Base-by-base conservation (phyloP, 2,888 invertebrate genomes). In the Acrobasis consociella region DNA sequence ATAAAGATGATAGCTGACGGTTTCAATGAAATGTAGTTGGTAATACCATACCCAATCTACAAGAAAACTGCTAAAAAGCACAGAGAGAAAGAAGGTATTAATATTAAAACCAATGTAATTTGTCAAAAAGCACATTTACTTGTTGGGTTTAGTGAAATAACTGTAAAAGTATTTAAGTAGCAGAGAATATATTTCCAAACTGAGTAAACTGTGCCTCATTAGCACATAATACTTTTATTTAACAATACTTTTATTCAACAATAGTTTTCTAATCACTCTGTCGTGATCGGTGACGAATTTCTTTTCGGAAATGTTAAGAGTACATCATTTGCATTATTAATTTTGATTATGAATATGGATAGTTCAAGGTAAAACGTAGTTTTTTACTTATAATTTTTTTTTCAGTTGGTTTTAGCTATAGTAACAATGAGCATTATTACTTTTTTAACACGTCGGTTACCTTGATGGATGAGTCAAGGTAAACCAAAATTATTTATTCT, bases 141-240 rank as follows among this genome's bases (percentile, higher is more conserved):
- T n/a, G 13, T 13, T n/a, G 5, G 13, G n/a, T 52, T 31, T 22
- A n/a, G 15, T 31, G 10, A 56, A 56, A 11, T 56, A 39, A 56
- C 55, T 10, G 53, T 53, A 11, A 53, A 51, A 52, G 52, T 31
- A n/a, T n/a, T n/a, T n/a, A 31, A n/a, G 11, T 53, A 53, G n/a
- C 39, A 55, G 56, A 8, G 9, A 56, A 56, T 17, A 56, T 22
- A 8, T 39, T 42, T 56, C 7, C 9, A 39, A 56, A 56, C 16
- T 17, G 13, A 39, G 39, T 16, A 56, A 56, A 38, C 16, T 56
- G 55, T 56, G 55, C 9, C 39, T 56, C 53, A 56, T 56, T 39
- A 39, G 17, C 55, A 56, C 39, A 39, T 56, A 56, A 56, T 46
- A 46, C 46, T 46, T 46, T 46, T 46, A 46, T 46, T 46, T 46